phyloP scores from a whole-genome alignment of 2,888 invertebrate species.

The Heliothis peltigera region DNA sequence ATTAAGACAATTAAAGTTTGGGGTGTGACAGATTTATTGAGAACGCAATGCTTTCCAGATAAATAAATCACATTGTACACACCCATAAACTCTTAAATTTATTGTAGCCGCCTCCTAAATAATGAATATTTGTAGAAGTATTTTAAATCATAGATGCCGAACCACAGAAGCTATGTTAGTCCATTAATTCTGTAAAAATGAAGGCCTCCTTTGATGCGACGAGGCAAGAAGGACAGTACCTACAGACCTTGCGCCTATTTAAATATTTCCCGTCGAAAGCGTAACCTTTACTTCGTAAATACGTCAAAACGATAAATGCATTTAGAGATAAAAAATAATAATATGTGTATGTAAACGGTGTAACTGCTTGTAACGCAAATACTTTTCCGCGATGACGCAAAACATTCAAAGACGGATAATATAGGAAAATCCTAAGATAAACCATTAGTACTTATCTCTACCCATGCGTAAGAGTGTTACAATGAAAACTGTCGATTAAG shows the following conservation, averaged over 20 bases:
- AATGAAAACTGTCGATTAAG: slow-evolving; percentile 24
- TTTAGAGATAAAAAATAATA: slow-evolving; percentile 27
- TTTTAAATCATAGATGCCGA: too few species aligned
- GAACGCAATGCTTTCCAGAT: too few species aligned
- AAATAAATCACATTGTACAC: too few species aligned
- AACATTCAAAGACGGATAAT: slow-evolving; percentile 33
- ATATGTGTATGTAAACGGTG: slow-evolving; percentile 18
- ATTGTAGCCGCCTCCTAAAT: too few species aligned
- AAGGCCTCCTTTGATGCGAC: too few species aligned
- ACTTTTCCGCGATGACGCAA: slow-evolving; percentile 49
- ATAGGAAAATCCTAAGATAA: slow-evolving; percentile 49
- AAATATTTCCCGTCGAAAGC: neutral
- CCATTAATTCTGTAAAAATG: too few species aligned
- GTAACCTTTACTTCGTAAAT: neutral
- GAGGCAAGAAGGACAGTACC: too few species aligned
- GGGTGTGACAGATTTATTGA: too few species aligned
- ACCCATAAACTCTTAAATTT: too few species aligned
- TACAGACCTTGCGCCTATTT: neutral
- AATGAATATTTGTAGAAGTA: too few species aligned
- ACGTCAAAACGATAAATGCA: slow-evolving; percentile 18
- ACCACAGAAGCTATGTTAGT: too few species aligned
- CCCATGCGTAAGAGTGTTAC: slow-evolving; percentile 21
- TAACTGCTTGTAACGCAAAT: slow-evolving; percentile 20
- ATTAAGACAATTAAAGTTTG: too few species aligned
- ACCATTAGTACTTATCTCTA: slow-evolving; percentile 1